Evolutionary conservation across 2,113 vertebrate species (phyloP).

Genomic region (Pseudorasbora parva): DNA sequence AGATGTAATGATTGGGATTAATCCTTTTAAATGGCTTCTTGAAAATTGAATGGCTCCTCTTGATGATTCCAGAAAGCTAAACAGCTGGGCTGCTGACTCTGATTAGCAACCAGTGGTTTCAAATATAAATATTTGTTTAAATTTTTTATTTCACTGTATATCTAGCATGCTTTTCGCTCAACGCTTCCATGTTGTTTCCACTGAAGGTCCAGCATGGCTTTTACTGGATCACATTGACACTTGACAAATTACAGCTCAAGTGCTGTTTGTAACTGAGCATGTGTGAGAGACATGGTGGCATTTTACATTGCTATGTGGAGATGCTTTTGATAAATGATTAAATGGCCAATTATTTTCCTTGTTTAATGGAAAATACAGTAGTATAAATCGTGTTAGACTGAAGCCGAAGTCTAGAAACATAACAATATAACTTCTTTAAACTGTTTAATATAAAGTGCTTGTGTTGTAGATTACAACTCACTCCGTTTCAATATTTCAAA

Average conservation of each 20-base stretch:
- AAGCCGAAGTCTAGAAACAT: too few relatives aligned
- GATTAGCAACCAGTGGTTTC: slow-evolving; percentile 2
- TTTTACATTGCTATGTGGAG: not conserved
- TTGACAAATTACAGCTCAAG: not conserved
- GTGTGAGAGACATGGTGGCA: slow-evolving; percentile 14
- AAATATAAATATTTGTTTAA: not conserved
- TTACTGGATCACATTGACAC: slow-evolving; percentile 14
- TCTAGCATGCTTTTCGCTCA: not conserved
- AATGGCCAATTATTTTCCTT: not conserved
- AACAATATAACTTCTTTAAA: too few relatives aligned
- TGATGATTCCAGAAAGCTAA: slow-evolving; percentile 3
- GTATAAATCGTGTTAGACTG: not conserved
- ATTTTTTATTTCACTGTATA: not conserved
- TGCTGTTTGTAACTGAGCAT: not conserved
- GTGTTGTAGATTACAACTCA: not conserved
- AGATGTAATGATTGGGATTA: slow-evolving; percentile 60
- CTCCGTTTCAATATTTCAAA: not conserved
- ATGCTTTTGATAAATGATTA: not conserved
- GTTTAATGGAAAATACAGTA: not conserved
- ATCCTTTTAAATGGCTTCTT: slow-evolving; percentile 50
- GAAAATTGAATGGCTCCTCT: slow-evolving; percentile 44
- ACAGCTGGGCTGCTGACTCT: not conserved
- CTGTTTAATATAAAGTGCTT: not conserved
- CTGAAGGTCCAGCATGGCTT: not conserved
- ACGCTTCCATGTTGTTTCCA: not conserved